Base-by-base conservation (phyloP, 1,140 invertebrate genomes). In the Sarcophaga bullata region DNA sequence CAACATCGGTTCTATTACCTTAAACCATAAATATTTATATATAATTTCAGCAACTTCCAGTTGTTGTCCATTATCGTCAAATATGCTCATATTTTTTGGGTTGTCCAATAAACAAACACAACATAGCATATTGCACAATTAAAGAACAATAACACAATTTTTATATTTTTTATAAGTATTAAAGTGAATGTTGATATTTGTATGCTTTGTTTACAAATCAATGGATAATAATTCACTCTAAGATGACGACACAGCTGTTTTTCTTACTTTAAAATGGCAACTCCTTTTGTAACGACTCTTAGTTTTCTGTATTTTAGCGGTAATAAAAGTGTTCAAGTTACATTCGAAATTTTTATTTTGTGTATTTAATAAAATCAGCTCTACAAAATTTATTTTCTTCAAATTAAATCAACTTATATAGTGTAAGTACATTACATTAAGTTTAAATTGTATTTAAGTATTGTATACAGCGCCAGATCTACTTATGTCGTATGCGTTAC, bases 1-100 rank as follows among this genome's bases (percentile, higher is more conserved):
- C n/a, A 37, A 37, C 25, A 37, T 37, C 25, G 82, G 62, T 84
- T 37, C 58, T 72, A 78, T 84, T 80, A 89, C 88, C 84, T 88
- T 86, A 73, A 89, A 89, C 88, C 88, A 89, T 82, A 89, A 88
- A 82, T 89, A 86, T 78, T 88, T 85, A 58, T 86, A 84, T 49
- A 89, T 81, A 73, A 89, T 81, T 80, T 87, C 85, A 0, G 87
- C 86, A 13, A 88, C 86, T 68, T 87, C 86, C 7, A 83, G 80
- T 11, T 83, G 62, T 49, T 84, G 82, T 46, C 85, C 85, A 47
- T 76, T 81, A 48, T 48, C 10, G 6, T 83, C 80, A 72, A 82
- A 83, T 37, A 83, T 84, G 37, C 58, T 9, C 48, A 83, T 47
- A 7, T 48, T 68, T 48, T 48, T 15, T 15, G 54, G 46, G 8